Conservation (phyloP, 2,888 invertebrate species). For the Luperina testacea region DNA sequence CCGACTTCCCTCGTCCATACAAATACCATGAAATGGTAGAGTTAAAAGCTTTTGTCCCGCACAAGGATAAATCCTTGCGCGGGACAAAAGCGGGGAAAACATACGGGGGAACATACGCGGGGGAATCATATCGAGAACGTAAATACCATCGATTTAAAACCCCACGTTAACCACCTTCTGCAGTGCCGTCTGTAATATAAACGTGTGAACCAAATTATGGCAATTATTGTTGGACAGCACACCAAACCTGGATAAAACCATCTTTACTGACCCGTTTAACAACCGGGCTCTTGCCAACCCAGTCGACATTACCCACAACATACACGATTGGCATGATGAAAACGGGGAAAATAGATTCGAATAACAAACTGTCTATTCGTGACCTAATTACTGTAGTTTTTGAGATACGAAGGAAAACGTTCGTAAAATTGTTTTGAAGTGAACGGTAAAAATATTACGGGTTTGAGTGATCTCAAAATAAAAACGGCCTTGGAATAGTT, state of each 20-base stretch:
- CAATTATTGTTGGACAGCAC: neutral
- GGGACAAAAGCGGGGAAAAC: too few relatives aligned
- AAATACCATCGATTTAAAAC: neutral
- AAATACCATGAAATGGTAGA: neutral
- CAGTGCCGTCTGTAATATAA: neutral
- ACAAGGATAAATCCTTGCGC: neutral
- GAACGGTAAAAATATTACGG: conserved; percentile 50
- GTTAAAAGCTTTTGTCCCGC: neutral
- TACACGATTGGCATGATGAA: conserved; percentile 23
- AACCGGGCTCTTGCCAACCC: neutral
- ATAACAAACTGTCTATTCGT: conserved; percentile 42
- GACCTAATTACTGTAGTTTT: conserved; percentile 46
- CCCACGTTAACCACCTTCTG: neutral
- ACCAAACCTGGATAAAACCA: neutral
- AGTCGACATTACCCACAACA: conserved; percentile 1
- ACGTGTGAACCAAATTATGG: neutral
- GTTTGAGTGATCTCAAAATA: conserved; percentile 50
- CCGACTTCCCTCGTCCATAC: neutral
- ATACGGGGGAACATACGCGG: too few relatives aligned
- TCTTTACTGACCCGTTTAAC: neutral
- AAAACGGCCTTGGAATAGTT: conserved; percentile 39
- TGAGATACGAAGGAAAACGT: conserved; percentile 38
- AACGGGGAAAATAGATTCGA: conserved; percentile 41
- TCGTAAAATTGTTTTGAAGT: conserved; percentile 48
- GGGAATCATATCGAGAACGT: neutral